Percentiles rank a stretch among this genome's conserved stretches.
Evolutionary conservation across 2,888 invertebrate species (phyloP).

Genomic region (Bibio marci): DNA sequence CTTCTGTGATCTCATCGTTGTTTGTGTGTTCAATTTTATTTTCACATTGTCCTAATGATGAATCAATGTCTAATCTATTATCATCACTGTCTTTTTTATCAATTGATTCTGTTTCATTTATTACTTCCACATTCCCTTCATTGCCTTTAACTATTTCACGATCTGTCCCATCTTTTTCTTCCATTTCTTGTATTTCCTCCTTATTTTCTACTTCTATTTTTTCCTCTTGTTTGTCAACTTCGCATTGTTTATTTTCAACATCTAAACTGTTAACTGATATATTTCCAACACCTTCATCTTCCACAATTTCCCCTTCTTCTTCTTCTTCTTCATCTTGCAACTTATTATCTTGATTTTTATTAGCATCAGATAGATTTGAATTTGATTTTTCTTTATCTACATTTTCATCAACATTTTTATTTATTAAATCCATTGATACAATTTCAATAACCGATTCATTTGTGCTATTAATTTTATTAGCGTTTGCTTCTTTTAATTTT

Average conservation of each 20-base stretch:
- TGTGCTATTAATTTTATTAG: constrained; percentile 27
- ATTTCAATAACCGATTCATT: not conserved
- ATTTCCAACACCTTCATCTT: constrained; percentile 1
- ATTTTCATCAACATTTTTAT: not conserved
- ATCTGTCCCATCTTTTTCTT: constrained; percentile 31
- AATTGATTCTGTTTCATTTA: constrained; percentile 1
- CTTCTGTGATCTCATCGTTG: not conserved
- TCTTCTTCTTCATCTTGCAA: constrained; percentile 4
- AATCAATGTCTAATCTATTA: not conserved
- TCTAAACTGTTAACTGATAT: not conserved
- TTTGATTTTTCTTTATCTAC: not conserved
- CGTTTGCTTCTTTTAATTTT: constrained; percentile 29
- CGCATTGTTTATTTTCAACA: not conserved
- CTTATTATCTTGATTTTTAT: constrained; percentile 1
- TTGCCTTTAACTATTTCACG: not conserved
- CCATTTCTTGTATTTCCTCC: constrained; percentile 25
- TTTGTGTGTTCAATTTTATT: not conserved
- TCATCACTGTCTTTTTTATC: not conserved
- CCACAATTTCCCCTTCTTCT: constrained; percentile 10
- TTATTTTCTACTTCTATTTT: constrained; percentile 26
- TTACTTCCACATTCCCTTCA: not conserved
- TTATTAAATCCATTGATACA: not conserved
- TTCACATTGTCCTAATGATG: no score
- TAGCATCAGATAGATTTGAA: no score
- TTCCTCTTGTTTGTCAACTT: constrained; percentile 4